These are phyloP conservation scores for Xanthia togata DNA, from an alignment of 2,888 invertebrate species.

Conservation along the genomic window DNA sequence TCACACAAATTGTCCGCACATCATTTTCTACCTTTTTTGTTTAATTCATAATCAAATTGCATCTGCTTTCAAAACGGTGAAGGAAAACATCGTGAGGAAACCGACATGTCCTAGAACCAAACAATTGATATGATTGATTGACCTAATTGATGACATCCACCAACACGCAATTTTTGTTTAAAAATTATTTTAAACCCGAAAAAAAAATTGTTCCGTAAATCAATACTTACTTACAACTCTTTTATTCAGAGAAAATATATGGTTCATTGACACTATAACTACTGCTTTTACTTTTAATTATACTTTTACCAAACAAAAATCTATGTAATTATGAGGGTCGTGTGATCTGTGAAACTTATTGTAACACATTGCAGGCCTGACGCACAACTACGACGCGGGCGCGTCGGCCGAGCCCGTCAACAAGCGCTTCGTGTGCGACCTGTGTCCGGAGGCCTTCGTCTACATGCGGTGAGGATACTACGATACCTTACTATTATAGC, in stretches of 20 bases:
- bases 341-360: neutral
- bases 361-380: conserved; percentile 73
- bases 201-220: too few relatives aligned
- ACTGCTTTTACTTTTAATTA: neutral
- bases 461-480: conserved; percentile 79
- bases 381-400: conserved; percentile 74
- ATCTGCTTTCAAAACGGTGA: too few relatives aligned
- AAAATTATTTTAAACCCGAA: too few relatives aligned
- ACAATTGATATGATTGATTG: too few relatives aligned
- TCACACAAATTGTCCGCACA: neutral
- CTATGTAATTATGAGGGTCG: too few relatives aligned
- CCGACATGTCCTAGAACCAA: too few relatives aligned
- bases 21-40: too few relatives aligned
- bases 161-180: too few relatives aligned
- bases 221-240: neutral
- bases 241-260: neutral
- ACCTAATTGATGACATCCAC: too few relatives aligned
- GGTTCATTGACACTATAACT: neutral
- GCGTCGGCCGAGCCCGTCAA: conserved; percentile 63
- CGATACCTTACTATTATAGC: neutral
- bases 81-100: too few relatives aligned
- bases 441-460: conserved; percentile 85
- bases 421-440: conserved; percentile 86
- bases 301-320: neutral
- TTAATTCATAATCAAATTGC: too few relatives aligned